Conservation (phyloP, 2,797 vertebrate species). For the Sebastes itinus region DNA sequence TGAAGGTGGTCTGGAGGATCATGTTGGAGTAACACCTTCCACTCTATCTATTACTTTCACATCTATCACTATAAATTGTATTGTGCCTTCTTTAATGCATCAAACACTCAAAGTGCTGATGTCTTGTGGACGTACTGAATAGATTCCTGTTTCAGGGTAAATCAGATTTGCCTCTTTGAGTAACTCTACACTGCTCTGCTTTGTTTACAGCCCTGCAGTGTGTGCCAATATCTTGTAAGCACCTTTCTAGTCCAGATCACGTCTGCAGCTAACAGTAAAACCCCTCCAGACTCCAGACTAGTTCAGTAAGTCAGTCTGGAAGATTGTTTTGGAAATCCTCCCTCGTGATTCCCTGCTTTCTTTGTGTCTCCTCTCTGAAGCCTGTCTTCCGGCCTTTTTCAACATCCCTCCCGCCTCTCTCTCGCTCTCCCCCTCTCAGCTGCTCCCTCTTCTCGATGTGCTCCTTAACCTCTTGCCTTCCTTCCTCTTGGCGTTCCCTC, state of each 20-base stretch:
- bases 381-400: conserved; percentile 68
- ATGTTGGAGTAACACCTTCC: too few species aligned
- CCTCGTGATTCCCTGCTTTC: conserved; percentile 65
- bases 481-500: conserved; percentile 49
- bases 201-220: conserved; percentile 1
- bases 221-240: conserved; percentile 22
- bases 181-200: neutral
- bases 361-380: conserved; percentile 71
- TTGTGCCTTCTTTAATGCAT: neutral
- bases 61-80: neutral
- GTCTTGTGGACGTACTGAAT: neutral
- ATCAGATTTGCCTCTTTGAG: neutral
- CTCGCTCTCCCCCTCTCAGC: conserved; percentile 45
- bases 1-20: too few species aligned
- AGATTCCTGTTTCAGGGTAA: neutral
- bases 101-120: neutral
- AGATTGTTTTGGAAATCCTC: conserved; percentile 66
- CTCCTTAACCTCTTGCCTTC: conserved; percentile 64
- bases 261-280: conserved; percentile 53
- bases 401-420: conserved; percentile 18
- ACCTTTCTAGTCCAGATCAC: conserved; percentile 24
- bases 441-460: conserved; percentile 46
- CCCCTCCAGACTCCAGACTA: conserved; percentile 49
- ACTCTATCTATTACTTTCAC: too few species aligned
- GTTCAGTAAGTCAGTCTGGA: conserved; percentile 57